Conservation (phyloP, 1,140 invertebrate genomes). For the Sesamia nonagrioides region DNA sequence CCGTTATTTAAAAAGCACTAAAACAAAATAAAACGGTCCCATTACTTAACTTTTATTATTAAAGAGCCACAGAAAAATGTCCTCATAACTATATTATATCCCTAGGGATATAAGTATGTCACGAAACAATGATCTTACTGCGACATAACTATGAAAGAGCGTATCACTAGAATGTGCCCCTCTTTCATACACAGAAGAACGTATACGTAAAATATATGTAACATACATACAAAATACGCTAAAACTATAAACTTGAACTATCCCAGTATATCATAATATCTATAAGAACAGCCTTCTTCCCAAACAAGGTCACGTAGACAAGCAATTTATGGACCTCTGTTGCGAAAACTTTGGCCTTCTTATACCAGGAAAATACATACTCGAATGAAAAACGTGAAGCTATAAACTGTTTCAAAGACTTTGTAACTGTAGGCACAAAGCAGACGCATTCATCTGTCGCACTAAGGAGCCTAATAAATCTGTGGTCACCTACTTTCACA, state of each 20-base stretch:
- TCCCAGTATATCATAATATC: conserved; percentile 2
- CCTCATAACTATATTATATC: no score
- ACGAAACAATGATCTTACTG: no score
- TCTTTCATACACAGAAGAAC: no score
- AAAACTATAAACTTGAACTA: neutral
- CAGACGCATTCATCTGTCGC: conserved; percentile 70
- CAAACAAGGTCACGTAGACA: neutral
- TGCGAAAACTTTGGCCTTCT: neutral
- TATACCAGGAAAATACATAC: conserved; percentile 59
- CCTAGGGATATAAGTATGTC: no score
- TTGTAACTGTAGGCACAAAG: conserved; percentile 55
- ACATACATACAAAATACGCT: neutral
- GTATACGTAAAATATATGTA: no score
- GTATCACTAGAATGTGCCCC: no score
- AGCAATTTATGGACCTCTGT: neutral
- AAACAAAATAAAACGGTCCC: no score
- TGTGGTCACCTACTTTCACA: conserved; percentile 68
- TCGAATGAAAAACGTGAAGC: conserved; percentile 63
- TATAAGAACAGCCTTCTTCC: conserved; percentile 4
- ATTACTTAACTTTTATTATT: no score
- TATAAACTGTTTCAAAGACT: conserved; percentile 60
- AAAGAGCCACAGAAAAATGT: no score
- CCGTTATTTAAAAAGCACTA: no score
- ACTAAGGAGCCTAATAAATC: conserved; percentile 81
- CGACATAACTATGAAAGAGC: no score